Percentiles rank a stretch among this genome's conserved stretches.
These are phyloP conservation scores for Orycteropus afer DNA, from an alignment of 2,113 vertebrate genomes.

Conservation along the genomic window DNA sequence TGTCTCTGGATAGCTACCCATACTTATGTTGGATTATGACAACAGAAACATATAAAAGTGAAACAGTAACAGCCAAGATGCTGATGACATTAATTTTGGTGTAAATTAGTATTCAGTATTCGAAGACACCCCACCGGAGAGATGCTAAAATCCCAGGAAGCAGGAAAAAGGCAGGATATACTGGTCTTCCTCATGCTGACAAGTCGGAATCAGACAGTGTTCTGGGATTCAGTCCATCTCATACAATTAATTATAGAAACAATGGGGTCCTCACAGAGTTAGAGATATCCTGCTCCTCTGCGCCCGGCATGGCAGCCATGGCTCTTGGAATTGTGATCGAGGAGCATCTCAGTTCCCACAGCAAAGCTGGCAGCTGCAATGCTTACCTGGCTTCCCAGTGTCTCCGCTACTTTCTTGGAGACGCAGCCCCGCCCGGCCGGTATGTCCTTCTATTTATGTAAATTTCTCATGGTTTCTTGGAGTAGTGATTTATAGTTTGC, in stretches of 20 bases:
- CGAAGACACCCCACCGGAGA: conserved; percentile 92
- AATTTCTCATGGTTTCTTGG: too few relatives aligned
- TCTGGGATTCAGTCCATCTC: conserved; percentile 52
- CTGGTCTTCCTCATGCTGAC: conserved; percentile 89
- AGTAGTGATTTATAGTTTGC: too few relatives aligned
- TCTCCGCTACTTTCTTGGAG: neutral
- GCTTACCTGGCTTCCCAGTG: neutral
- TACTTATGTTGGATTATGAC: conserved; percentile 87
- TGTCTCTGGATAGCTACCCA: conserved; percentile 87
- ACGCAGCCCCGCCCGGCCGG: neutral
- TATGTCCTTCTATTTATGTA: too few relatives aligned
- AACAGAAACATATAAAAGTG: conserved; percentile 91
- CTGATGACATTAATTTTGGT: conserved; percentile 91
- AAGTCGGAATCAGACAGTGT: neutral
- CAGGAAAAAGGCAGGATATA: conserved; percentile 96
- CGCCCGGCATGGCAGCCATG: neutral
- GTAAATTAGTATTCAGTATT: conserved; percentile 87
- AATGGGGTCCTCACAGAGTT: neutral
- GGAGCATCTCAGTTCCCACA: conserved; percentile 25
- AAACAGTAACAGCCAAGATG: conserved; percentile 86
- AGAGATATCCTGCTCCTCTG: conserved; percentile 50
- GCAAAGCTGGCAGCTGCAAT: neutral
- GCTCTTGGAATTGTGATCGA: neutral
- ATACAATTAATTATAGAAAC: neutral
- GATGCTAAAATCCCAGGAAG: conserved; percentile 98